These are phyloP conservation scores for Emys orbicularis DNA, from an alignment of 2,797 vertebrate genomes.

Conservation along the genomic window DNA sequence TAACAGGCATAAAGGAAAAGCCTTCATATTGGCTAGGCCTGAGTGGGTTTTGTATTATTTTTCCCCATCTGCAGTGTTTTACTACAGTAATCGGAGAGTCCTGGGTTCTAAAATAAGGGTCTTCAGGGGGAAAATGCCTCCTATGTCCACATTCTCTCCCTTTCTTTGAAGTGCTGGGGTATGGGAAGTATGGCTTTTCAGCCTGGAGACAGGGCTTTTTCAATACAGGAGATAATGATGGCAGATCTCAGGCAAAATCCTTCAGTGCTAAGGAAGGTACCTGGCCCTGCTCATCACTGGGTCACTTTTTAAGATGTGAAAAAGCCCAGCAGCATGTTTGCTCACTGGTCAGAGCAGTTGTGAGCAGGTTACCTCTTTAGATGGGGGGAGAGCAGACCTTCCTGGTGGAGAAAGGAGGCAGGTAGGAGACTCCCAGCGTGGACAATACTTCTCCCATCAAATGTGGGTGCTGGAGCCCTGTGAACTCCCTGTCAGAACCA, in stretches of 20 bases:
- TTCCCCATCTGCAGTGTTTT: constrained; percentile 10
- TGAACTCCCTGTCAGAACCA: no score
- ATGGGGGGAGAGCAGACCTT: not conserved
- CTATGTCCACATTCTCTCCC: constrained; percentile 30
- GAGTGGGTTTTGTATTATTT: constrained; percentile 40
- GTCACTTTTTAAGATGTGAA: not conserved
- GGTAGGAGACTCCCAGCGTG: no score
- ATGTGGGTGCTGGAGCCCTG: no score
- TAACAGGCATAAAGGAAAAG: constrained; percentile 35
- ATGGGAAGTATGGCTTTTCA: not conserved
- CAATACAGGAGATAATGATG: not conserved
- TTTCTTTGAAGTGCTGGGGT: not conserved
- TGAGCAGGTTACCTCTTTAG: not conserved
- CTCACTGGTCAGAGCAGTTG: not conserved
- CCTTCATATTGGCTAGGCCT: not conserved
- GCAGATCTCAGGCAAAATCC: not conserved
- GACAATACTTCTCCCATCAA: no score
- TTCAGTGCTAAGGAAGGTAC: not conserved
- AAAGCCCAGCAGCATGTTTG: not conserved
- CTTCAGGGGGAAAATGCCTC: constrained; percentile 13
- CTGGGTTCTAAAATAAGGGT: constrained; percentile 4
- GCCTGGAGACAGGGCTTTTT: not conserved
- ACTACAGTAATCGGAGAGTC: not conserved
- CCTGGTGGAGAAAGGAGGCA: no score
- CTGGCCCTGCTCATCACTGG: not conserved